phyloP scores from a whole-genome alignment of 2,888 invertebrate genomes.

The Taphrorychus bicolor region DNA sequence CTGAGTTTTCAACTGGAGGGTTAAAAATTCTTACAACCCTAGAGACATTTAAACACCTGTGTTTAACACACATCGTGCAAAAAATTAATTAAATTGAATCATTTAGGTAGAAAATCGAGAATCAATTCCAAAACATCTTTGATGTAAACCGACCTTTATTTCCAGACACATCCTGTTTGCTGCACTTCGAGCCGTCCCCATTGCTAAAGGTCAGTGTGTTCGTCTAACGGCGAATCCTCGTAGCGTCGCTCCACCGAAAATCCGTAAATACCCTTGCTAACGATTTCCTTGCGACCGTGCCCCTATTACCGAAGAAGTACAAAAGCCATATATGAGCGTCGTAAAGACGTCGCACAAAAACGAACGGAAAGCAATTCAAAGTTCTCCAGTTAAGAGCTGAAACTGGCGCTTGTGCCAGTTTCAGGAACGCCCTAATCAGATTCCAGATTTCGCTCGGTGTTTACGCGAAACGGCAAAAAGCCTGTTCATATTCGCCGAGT shows the following conservation, averaged over 20 bases:
- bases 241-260: not conserved
- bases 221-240: not conserved
- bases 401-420: constrained; percentile 19
- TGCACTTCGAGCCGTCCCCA: not conserved
- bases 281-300: not conserved
- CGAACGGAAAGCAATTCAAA: constrained; percentile 7
- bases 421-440: constrained; percentile 18
- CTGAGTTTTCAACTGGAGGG: too few species aligned
- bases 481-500: too few species aligned
- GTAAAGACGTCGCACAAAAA: constrained; percentile 13
- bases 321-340: constrained; percentile 11
- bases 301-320: constrained; percentile 8
- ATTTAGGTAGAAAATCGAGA: too few species aligned
- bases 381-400: constrained; percentile 17
- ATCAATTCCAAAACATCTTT: too few species aligned
- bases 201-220: not conserved
- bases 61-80: too few species aligned
- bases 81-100: too few species aligned
- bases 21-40: too few species aligned
- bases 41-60: too few species aligned
- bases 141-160: too few species aligned
- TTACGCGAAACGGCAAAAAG: constrained; percentile 1
- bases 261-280: constrained; percentile 4
- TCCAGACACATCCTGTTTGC: not conserved
- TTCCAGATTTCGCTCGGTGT: not conserved